Conservation (phyloP, 2,888 invertebrate species). For the Merodon equestris region DNA sequence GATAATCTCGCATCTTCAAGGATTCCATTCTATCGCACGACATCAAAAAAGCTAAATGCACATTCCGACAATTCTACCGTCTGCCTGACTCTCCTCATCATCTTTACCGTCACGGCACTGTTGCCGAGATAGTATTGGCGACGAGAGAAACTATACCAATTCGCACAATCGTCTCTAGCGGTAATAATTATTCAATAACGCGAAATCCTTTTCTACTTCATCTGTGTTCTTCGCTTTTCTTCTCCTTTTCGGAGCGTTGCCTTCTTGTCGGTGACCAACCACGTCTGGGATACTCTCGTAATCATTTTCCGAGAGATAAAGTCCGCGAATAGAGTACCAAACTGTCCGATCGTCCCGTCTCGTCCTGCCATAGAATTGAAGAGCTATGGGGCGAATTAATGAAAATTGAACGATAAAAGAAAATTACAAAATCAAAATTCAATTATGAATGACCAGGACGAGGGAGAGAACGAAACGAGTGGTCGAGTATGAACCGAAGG, state of each 20-base stretch:
- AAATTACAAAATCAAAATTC: slow-evolving; percentile 67
- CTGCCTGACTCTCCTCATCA: slow-evolving; percentile 2
- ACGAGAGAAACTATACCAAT: slow-evolving; percentile 23
- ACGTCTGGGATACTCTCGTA: slow-evolving; percentile 40
- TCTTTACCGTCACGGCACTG: neutral
- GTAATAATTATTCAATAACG: slow-evolving; percentile 63
- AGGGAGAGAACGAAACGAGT: slow-evolving; percentile 8
- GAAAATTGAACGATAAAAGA: slow-evolving; percentile 62
- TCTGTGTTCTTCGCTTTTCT: slow-evolving; percentile 13
- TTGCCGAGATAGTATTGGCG: slow-evolving; percentile 12
- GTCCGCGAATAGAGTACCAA: slow-evolving; percentile 43
- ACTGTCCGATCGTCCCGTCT: slow-evolving; percentile 22
- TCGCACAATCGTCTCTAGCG: slow-evolving; percentile 1
- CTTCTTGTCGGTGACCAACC: slow-evolving; percentile 8
- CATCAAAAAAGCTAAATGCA: slow-evolving; percentile 60
- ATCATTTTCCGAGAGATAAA: slow-evolving; percentile 58
- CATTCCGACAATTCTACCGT: slow-evolving; percentile 31
- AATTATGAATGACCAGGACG: slow-evolving; percentile 41
- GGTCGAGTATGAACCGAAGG: slow-evolving; percentile 15
- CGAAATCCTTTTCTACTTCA: slow-evolving; percentile 34
- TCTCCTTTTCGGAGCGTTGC: neutral
- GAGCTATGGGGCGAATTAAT: slow-evolving; percentile 56
- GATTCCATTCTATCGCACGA: slow-evolving; percentile 43
- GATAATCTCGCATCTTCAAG: slow-evolving; percentile 47
- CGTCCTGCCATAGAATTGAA: slow-evolving; percentile 14